phyloP scores from a whole-genome alignment of 2,888 invertebrate species.

The Therioaphis trifolii region DNA sequence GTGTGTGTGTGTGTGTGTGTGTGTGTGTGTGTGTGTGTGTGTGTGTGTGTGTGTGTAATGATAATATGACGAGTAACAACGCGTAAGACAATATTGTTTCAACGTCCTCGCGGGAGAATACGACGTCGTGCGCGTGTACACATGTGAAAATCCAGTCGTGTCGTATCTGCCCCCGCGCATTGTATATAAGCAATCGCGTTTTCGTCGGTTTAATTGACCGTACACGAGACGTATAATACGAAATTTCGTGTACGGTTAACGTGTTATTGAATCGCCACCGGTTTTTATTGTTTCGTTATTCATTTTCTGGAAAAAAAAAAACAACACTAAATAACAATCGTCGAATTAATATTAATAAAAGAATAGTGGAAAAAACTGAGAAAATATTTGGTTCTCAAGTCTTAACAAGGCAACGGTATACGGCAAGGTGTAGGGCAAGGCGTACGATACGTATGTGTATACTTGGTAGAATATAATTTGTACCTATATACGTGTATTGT shows the following conservation, averaged over 20 bases:
- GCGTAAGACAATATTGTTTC: background rate
- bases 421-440: too few species aligned
- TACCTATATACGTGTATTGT: too few species aligned
- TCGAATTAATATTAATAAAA: background rate
- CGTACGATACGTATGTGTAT: too few species aligned
- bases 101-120: too few species aligned
- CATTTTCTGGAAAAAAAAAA: background rate
- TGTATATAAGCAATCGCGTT: background rate
- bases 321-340: background rate
- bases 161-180: background rate
- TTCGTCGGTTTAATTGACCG: background rate
- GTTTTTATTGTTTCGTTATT: conserved; percentile 5
- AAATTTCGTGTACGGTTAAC: background rate
- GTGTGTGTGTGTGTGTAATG: too few species aligned
- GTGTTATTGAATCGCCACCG: background rate
- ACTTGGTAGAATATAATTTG: too few species aligned
- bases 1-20: too few species aligned
- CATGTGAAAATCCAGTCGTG: background rate
- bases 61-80: too few species aligned
- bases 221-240: background rate
- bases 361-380: background rate
- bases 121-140: too few species aligned
- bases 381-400: background rate
- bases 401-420: background rate
- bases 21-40: too few species aligned